Conservation (phyloP, 2,113 vertebrate genomes). For the Podocnemis expansa region DNA sequence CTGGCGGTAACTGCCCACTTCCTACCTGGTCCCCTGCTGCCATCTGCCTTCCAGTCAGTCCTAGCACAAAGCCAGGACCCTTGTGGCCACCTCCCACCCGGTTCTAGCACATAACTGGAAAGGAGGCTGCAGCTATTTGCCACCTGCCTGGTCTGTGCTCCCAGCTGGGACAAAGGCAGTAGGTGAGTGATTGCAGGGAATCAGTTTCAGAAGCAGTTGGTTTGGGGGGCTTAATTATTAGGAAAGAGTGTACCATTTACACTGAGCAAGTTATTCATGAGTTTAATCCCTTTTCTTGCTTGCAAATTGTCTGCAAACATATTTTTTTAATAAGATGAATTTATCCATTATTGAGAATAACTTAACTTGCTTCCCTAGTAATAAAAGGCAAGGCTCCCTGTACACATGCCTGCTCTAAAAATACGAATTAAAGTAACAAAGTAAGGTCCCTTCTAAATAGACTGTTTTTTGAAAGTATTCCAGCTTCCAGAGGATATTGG, state of each 20-base stretch:
- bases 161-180: not conserved
- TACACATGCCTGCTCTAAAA: not conserved
- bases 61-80: too few relatives aligned
- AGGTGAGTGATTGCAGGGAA: not conserved
- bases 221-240: not conserved
- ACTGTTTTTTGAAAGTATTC: constrained; percentile 31
- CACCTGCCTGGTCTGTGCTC: too few relatives aligned
- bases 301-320: not conserved
- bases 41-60: too few relatives aligned
- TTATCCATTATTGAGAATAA: not conserved
- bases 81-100: too few relatives aligned
- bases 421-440: not conserved
- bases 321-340: constrained; percentile 9
- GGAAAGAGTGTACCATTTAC: not conserved
- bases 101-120: too few relatives aligned
- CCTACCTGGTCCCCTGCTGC: too few relatives aligned
- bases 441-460: not conserved
- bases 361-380: not conserved
- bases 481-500: not conserved
- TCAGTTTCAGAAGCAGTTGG: not conserved
- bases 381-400: not conserved
- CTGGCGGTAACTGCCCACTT: too few relatives aligned
- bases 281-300: not conserved
- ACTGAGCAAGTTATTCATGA: not conserved
- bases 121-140: too few relatives aligned